These are phyloP conservation scores for Lepus europaeus DNA, from an alignment of 2,113 vertebrate species.

Conservation along the genomic window DNA sequence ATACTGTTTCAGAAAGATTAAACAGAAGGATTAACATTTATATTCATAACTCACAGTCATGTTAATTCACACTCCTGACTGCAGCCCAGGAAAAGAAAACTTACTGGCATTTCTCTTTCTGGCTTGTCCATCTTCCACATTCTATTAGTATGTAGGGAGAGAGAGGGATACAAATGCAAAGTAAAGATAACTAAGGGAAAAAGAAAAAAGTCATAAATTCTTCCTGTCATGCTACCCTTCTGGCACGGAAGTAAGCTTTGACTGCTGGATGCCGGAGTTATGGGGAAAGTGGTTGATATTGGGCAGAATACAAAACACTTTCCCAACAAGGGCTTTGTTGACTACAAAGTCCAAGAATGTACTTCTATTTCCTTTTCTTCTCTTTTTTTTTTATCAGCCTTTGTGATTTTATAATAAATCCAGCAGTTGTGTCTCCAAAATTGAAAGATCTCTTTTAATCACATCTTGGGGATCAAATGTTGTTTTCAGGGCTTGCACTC, in stretches of 20 bases:
- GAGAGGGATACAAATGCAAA: neutral
- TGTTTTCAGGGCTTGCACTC: neutral
- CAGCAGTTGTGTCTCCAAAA: neutral
- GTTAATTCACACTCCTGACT: neutral
- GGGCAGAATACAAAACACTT: slow-evolving; percentile 20
- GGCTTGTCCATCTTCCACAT: neutral
- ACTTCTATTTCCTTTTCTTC: neutral
- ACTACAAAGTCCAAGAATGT: neutral
- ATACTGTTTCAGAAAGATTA: neutral
- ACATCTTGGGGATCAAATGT: neutral
- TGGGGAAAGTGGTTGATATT: neutral
- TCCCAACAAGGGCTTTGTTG: neutral
- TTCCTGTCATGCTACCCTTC: neutral
- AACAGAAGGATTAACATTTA: neutral
- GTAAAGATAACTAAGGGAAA: neutral
- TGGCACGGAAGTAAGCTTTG: neutral
- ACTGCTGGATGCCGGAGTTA: neutral
- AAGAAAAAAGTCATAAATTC: neutral
- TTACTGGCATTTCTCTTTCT: neutral
- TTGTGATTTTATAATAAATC: slow-evolving; percentile 54
- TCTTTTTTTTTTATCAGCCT: slow-evolving; percentile 29
- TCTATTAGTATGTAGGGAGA: neutral
- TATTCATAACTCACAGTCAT: neutral
- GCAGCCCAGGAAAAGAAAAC: slow-evolving; percentile 3
- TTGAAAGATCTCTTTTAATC: slow-evolving; percentile 26